These are phyloP conservation scores for Sisor rabdophorus DNA, from an alignment of 2,113 vertebrate species.

Conservation along the genomic window DNA sequence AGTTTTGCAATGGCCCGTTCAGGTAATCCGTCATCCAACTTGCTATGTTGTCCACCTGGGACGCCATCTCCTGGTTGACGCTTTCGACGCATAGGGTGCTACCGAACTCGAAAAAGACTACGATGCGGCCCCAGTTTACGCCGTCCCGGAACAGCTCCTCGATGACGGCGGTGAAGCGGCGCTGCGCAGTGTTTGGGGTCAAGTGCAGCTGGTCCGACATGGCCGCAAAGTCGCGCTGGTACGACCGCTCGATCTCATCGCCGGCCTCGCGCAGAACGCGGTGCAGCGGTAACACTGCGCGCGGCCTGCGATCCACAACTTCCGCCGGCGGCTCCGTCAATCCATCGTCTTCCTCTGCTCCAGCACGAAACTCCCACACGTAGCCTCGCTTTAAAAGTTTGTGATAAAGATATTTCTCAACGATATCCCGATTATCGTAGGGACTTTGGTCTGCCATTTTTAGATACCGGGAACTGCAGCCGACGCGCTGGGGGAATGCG, in stretches of 20 bases:
- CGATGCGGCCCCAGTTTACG: constrained; percentile 89
- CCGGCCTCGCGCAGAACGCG: constrained; percentile 73
- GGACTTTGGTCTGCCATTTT: constrained; percentile 53
- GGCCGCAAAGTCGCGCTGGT: constrained; percentile 78
- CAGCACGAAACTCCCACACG: constrained; percentile 51
- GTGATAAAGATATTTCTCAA: constrained; percentile 59
- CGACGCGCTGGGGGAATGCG: constrained; percentile 1
- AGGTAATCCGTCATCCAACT: constrained; percentile 90
- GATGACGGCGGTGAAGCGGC: constrained; percentile 75
- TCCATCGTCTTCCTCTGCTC: constrained; percentile 44
- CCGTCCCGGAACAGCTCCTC: constrained; percentile 88
- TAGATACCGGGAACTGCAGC: background rate
- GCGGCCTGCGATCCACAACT: constrained; percentile 47
- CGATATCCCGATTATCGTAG: constrained; percentile 58
- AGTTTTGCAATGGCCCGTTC: constrained; percentile 80
- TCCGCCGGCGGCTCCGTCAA: constrained; percentile 38
- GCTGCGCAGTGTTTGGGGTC: constrained; percentile 70
- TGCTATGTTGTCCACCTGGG: constrained; percentile 80
- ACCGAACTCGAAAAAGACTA: constrained; percentile 89
- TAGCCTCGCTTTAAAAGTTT: constrained; percentile 59
- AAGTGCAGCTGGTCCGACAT: constrained; percentile 77
- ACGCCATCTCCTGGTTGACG: constrained; percentile 76
- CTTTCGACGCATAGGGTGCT: constrained; percentile 83
- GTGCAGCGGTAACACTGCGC: constrained; percentile 63
- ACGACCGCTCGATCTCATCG: constrained; percentile 77